Evolutionary conservation across 2,888 invertebrate species (phyloP).

Genomic region (Aradus depressus): DNA sequence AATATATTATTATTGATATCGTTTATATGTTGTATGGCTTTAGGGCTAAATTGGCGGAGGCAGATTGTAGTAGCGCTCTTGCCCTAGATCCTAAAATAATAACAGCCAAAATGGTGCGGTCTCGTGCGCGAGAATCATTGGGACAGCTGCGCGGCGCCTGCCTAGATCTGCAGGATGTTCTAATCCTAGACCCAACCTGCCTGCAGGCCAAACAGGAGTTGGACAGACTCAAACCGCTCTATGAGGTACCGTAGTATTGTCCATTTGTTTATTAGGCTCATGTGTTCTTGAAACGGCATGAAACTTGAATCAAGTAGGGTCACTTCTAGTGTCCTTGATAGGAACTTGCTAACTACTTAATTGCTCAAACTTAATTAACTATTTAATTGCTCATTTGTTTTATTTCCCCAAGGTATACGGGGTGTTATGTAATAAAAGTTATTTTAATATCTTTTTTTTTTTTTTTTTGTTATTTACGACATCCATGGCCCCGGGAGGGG

Average conservation of each 20-base stretch:
- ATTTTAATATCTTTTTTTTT: too few species aligned
- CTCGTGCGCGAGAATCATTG: conserved; percentile 58
- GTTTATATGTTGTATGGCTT: not conserved
- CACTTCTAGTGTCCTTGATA: too few species aligned
- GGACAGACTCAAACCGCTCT: conserved; percentile 38
- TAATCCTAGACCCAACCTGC: conserved; percentile 71
- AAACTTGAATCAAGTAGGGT: too few species aligned
- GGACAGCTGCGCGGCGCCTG: conserved; percentile 61
- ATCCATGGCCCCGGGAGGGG: too few species aligned
- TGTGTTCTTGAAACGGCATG: too few species aligned
- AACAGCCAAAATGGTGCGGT: conserved; percentile 75
- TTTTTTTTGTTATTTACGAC: too few species aligned
- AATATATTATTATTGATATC: not conserved
- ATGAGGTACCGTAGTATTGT: conserved; percentile 7
- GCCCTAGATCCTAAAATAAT: conserved; percentile 64
- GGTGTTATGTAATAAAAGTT: too few species aligned
- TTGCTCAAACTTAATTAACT: too few species aligned
- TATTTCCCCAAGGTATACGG: too few species aligned
- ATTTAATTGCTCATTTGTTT: too few species aligned
- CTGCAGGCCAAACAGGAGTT: conserved; percentile 52
- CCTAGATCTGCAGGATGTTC: conserved; percentile 54
- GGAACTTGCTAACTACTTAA: too few species aligned
- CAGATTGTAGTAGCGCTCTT: conserved; percentile 71
- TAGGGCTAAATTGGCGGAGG: conserved; percentile 57
- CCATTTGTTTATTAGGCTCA: not conserved